Conservation (phyloP, 2,113 vertebrate genomes). For the Ochotona princeps region DNA sequence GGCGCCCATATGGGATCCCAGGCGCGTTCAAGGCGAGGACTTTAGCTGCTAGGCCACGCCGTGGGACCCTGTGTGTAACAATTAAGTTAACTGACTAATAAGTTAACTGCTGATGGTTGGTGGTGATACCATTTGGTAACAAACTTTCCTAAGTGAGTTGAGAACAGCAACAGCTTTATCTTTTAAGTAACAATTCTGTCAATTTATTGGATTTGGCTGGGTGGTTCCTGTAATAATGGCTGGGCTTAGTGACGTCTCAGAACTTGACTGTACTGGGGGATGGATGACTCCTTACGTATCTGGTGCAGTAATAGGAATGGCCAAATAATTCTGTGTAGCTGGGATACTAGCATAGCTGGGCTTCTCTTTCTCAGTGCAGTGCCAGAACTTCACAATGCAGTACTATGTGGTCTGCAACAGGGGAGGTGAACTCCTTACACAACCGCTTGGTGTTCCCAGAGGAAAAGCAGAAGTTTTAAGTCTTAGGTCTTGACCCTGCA, state of each 20-base stretch:
- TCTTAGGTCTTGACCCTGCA: background rate
- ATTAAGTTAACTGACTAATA: too few species aligned
- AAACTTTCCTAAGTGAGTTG: background rate
- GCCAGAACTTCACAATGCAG: background rate
- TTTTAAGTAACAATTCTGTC: background rate
- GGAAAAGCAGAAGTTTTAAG: slow-evolving; percentile 18
- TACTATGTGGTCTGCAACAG: background rate
- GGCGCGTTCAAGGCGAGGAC: too few species aligned
- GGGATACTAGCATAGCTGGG: background rate
- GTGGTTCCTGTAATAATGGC: background rate
- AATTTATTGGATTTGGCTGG: background rate
- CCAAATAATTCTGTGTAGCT: background rate
- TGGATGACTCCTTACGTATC: background rate
- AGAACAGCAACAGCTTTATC: background rate
- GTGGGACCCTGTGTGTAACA: too few species aligned
- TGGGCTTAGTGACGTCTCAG: background rate
- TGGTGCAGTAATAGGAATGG: background rate
- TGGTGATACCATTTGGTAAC: background rate
- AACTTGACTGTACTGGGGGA: background rate
- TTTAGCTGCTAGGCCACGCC: too few species aligned
- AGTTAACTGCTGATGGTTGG: background rate
- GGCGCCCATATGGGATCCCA: too few species aligned
- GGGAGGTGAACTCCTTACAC: background rate
- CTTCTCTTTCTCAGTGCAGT: background rate
- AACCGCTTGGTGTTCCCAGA: background rate